phyloP scores from a whole-genome alignment of 2,113 vertebrate genomes.

The Dipodomys stephensi region DNA sequence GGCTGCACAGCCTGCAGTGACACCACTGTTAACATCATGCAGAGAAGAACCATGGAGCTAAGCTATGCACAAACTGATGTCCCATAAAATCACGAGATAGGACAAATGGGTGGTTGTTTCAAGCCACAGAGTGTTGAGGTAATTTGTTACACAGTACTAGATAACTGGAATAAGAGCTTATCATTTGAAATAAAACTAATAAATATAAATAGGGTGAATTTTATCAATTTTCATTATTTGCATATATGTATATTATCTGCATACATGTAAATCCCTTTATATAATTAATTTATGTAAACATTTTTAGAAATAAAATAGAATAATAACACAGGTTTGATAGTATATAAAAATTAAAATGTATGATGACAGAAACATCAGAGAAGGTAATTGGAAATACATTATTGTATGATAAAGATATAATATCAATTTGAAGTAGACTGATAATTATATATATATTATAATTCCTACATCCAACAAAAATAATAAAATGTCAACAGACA shows the following conservation, averaged over 20 bases:
- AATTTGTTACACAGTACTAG: background rate
- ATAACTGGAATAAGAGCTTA: background rate
- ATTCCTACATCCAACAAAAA: background rate
- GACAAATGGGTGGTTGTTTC: background rate
- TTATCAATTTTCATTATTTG: no score
- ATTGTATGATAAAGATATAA: background rate
- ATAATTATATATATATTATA: background rate
- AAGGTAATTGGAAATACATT: background rate
- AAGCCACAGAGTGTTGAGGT: background rate
- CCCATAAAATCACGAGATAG: background rate
- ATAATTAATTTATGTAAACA: no score
- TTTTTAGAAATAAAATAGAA: background rate
- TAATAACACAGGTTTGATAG: background rate
- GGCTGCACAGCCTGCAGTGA: background rate
- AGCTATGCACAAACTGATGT: background rate
- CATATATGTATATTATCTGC: no score
- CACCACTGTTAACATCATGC: background rate
- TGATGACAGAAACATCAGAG: background rate
- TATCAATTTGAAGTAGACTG: background rate
- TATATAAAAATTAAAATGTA: background rate
- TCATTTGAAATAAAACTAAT: conserved; percentile 40
- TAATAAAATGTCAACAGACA: background rate
- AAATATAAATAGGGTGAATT: no score
- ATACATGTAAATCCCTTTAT: no score
- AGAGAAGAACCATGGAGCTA: background rate